phyloP scores from a whole-genome alignment of 2,113 vertebrate species.

The Tachycineta bicolor region DNA sequence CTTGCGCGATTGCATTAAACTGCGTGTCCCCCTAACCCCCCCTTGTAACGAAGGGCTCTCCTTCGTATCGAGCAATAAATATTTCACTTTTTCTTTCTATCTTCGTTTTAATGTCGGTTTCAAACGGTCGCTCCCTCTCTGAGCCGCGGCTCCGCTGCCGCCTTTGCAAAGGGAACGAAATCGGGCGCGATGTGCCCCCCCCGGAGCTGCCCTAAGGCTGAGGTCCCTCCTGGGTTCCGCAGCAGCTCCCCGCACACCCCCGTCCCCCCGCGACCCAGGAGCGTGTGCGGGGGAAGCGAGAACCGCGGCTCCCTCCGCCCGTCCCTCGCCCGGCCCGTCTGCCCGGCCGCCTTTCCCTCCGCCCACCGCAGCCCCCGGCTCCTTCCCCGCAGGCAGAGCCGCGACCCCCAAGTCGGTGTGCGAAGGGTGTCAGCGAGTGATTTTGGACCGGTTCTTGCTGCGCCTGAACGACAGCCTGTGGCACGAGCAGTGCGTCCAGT shows the following conservation, averaged over 20 bases:
- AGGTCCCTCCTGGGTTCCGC: background rate
- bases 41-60: background rate
- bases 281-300: background rate
- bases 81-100: background rate
- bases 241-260: background rate
- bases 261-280: background rate
- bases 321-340: background rate
- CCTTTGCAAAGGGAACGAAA: conserved; percentile 48
- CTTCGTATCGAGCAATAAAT: background rate
- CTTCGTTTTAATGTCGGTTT: background rate
- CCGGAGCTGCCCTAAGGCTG: background rate
- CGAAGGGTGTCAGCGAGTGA: conserved; percentile 88
- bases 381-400: conserved; percentile 75
- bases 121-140: background rate
- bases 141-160: background rate
- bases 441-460: conserved; percentile 91
- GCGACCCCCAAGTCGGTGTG: conserved; percentile 83
- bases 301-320: background rate
- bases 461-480: conserved; percentile 90
- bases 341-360: background rate
- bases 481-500: conserved; percentile 94
- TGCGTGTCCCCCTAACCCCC: background rate
- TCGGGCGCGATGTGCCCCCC: background rate
- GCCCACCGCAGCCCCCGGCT: background rate
- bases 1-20: background rate